Conservation (phyloP, 1,140 invertebrate species). For the Zaprionus vittiger region DNA sequence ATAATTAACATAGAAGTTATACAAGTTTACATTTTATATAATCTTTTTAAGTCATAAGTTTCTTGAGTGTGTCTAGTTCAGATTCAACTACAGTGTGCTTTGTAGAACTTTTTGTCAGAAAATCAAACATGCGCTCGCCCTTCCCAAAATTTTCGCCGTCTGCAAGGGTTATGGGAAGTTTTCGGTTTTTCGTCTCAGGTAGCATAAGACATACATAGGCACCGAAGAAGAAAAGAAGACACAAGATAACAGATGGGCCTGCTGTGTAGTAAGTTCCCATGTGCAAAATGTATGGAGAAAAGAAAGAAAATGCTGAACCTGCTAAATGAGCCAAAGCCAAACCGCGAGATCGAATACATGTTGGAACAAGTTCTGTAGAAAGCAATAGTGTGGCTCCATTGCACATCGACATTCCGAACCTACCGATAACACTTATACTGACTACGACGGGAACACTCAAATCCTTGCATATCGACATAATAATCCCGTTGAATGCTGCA, state of each 20-base stretch:
- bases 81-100: not conserved
- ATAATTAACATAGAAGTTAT: no score
- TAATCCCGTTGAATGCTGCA: constrained; percentile 49
- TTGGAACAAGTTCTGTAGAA: constrained; percentile 88
- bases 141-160: constrained; percentile 87
- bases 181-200: constrained; percentile 86
- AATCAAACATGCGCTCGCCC: constrained; percentile 82
- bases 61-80: constrained; percentile 14
- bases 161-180: constrained; percentile 85
- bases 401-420: constrained; percentile 87
- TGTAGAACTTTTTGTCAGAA: constrained; percentile 33
- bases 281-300: constrained; percentile 75
- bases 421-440: constrained; percentile 84
- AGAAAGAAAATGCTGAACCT: constrained; percentile 84
- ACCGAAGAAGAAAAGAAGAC: constrained; percentile 85
- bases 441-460: constrained; percentile 52
- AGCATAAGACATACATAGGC: constrained; percentile 85
- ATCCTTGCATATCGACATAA: constrained; percentile 38
- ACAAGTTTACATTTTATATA: no score
- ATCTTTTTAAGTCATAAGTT: constrained; percentile 28
- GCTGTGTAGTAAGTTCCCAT: constrained; percentile 84
- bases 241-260: constrained; percentile 85
- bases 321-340: constrained; percentile 85
- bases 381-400: constrained; percentile 87
- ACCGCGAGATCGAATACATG: constrained; percentile 86